phyloP scores from a whole-genome alignment of 1,140 invertebrate species.

The Drosophila elegans region DNA sequence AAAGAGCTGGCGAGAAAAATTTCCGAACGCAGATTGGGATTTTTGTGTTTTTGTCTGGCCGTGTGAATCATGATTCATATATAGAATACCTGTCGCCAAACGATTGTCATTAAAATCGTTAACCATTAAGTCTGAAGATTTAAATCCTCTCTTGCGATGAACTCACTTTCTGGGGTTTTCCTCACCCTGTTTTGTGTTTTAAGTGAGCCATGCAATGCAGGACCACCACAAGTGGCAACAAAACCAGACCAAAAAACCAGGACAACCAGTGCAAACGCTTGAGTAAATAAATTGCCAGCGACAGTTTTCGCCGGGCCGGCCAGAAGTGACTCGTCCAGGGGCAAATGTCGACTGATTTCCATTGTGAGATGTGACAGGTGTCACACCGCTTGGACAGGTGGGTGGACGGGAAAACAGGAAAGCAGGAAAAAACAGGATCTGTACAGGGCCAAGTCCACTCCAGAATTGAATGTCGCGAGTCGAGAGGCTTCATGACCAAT shows the following conservation, averaged over 20 bases:
- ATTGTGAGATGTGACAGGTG: constrained; percentile 82
- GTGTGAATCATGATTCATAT: constrained; percentile 42
- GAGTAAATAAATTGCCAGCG: constrained; percentile 69
- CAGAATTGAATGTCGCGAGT: constrained; percentile 40
- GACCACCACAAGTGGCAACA: constrained; percentile 44
- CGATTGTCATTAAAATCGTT: constrained; percentile 43
- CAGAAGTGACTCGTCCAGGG: constrained; percentile 29
- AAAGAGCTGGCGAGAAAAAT: constrained; percentile 23
- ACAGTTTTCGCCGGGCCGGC: constrained; percentile 30
- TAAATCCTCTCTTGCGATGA: constrained; percentile 11
- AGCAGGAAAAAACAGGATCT: constrained; percentile 17
- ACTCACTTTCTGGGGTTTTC: constrained; percentile 16
- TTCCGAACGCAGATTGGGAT: constrained; percentile 32
- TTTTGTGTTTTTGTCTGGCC: constrained; percentile 6
- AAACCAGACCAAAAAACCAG: constrained; percentile 47
- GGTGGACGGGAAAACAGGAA: constrained; percentile 32
- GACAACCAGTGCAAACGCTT: constrained; percentile 44
- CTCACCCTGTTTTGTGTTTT: constrained; percentile 21
- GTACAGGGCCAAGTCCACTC: constrained; percentile 12
- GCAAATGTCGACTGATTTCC: constrained; percentile 80
- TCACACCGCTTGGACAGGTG: constrained; percentile 62
- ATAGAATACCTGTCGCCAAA: constrained; percentile 40
- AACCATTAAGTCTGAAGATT: constrained; percentile 32
- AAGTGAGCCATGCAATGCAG: constrained; percentile 50
- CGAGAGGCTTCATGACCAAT: constrained; percentile 78